Conservation (phyloP, 2,797 vertebrate species). For the Ceyx erithaca region DNA sequence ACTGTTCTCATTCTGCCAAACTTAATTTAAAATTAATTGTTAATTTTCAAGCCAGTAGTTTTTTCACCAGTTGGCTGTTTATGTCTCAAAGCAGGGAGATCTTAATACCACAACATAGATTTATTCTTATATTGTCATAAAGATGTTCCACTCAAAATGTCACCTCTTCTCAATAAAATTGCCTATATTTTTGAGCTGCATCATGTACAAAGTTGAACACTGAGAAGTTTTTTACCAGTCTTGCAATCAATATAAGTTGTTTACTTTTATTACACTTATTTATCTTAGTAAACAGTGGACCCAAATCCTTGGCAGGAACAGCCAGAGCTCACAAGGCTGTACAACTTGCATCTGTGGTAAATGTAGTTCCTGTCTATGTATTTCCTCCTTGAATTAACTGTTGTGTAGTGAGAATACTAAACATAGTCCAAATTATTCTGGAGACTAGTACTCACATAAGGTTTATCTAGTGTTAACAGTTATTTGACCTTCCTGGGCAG, state of each 20-base stretch:
- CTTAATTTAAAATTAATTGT: constrained; percentile 77
- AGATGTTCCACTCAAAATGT: constrained; percentile 21
- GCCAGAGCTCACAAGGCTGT: background rate
- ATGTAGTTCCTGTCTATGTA: background rate
- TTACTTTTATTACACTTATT: background rate
- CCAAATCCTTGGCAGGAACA: background rate
- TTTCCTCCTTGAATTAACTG: background rate
- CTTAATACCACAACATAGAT: constrained; percentile 18
- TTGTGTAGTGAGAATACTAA: constrained; percentile 10
- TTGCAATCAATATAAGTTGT: background rate
- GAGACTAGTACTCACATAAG: constrained; percentile 19
- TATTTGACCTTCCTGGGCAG: constrained; percentile 58
- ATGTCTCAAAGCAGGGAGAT: constrained; percentile 32
- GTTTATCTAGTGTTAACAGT: constrained; percentile 61
- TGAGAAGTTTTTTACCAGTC: background rate
- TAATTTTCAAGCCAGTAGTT: constrained; percentile 67
- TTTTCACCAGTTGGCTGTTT: constrained; percentile 40
- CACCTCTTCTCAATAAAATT: background rate
- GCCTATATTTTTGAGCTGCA: background rate
- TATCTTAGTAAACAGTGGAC: background rate
- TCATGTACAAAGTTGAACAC: background rate
- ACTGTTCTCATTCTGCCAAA: constrained; percentile 61
- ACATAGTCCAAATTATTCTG: constrained; percentile 38
- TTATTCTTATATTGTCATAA: constrained; percentile 19
- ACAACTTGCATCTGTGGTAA: background rate